Conservation (phyloP, 2,888 invertebrate genomes). For the Xanthia icteritia region DNA sequence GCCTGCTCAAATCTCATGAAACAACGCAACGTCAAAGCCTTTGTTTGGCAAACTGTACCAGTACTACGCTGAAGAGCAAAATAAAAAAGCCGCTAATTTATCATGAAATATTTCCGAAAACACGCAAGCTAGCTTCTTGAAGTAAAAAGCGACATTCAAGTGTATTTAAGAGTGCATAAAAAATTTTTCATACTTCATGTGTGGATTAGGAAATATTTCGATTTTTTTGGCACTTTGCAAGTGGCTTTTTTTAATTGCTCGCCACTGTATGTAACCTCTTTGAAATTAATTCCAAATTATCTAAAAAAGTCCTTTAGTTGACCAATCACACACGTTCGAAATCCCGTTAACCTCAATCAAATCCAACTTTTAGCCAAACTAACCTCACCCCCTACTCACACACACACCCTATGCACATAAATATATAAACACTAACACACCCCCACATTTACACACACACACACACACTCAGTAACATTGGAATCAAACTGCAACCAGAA, state of each 20-base stretch:
- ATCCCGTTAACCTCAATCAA: conserved; percentile 16
- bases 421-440: conserved; percentile 16
- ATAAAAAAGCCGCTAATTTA: too few relatives aligned
- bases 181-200: too few relatives aligned
- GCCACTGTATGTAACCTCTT: neutral
- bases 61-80: too few relatives aligned
- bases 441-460: conserved; percentile 26
- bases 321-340: conserved; percentile 12
- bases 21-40: neutral
- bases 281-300: conserved; percentile 1
- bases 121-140: too few relatives aligned
- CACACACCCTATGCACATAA: conserved; percentile 7
- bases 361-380: conserved; percentile 30
- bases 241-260: too few relatives aligned
- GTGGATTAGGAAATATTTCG: too few relatives aligned
- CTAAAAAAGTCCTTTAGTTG: neutral
- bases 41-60: too few relatives aligned
- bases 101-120: too few relatives aligned
- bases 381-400: neutral
- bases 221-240: too few relatives aligned
- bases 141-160: too few relatives aligned
- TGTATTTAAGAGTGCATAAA: too few relatives aligned
- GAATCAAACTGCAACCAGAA: conserved; percentile 64
- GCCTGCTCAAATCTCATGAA: neutral
- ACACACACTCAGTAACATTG: conserved; percentile 39